Percentiles rank a stretch among this genome's conserved stretches.
Evolutionary conservation across 2,113 vertebrate genomes (phyloP).

Genomic region (Chloropsis cyanopogon): DNA sequence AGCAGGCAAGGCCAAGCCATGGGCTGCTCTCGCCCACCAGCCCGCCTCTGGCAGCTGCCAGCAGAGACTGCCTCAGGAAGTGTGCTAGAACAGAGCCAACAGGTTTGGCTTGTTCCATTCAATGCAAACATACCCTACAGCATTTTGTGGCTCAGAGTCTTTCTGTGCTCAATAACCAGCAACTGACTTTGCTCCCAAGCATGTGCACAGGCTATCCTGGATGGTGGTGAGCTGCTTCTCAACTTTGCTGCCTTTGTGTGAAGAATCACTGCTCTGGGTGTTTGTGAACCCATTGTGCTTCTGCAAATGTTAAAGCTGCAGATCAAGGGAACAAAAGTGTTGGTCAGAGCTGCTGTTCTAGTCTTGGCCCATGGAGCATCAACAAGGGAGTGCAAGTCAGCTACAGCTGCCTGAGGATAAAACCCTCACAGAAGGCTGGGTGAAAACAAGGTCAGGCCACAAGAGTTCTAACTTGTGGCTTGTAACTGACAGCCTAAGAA

Average conservation of each 20-base stretch:
- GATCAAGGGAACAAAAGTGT: background rate
- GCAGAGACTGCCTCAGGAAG: background rate
- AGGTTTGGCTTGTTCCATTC: background rate
- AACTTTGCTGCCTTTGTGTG: background rate
- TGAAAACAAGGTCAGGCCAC: background rate
- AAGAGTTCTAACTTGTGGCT: background rate
- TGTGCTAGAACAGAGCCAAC: background rate
- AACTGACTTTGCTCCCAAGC: background rate
- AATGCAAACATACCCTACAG: background rate
- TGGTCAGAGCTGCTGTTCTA: background rate
- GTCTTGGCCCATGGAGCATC: background rate
- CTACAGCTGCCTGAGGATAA: background rate
- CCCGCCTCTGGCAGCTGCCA: background rate
- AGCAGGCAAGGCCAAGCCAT: fast-evolving
- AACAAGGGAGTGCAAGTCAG: background rate
- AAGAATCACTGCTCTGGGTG: background rate
- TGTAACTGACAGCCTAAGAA: background rate
- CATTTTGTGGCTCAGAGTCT: background rate
- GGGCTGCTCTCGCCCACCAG: background rate
- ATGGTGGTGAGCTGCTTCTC: background rate
- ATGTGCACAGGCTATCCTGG: background rate
- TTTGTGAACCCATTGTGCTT: background rate
- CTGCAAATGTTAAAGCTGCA: background rate
- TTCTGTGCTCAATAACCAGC: background rate
- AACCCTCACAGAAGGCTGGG: background rate